Base-by-base conservation (phyloP, 2,888 invertebrate genomes). In the Tenthredo livida region DNA sequence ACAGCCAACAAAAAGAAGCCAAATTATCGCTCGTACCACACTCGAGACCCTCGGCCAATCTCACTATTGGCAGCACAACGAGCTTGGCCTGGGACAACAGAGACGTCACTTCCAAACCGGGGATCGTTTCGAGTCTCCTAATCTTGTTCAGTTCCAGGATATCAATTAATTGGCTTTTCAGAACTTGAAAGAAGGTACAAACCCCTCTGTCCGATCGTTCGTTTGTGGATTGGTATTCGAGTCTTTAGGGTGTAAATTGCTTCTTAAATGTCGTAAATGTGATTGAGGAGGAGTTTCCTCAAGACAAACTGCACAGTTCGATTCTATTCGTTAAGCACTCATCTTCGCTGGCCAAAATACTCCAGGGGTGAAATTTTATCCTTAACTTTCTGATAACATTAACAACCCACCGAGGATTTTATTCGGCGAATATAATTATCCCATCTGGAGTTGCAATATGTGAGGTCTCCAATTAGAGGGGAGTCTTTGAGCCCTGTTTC, bases 21-120 rank as follows among this genome's bases (percentile, higher is more conserved):
- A 50, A 77, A 77, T 77, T 77, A 77, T 77, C 77, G 77, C 33
- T 77, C 77, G 77, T 54, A 77, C 47, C 50, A 77, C 77, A 77
- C 77, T 77, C 77, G 50, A 33, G 77, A 77, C 77, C 77, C 77
- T 67, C 33, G 67, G 67, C 50, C 77, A 77, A 77, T 77, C 77
- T 77, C 50, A 40, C 25, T 40, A 77, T 54, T 77, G 47, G 50
- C 50, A 50, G 73, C 73, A 40, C 73, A 73, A 43, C 40, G 43
- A 73, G n/a, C 5, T 73, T 21, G 25, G 50, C 47, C 50, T 15
- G 50, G 77, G 77, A n/a, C 29, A 77, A 77, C 77, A 15, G 1
- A 50, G 47, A 54, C 77, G 47, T 77, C 47, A 73, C 73, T 73
- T 73, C 4, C 50, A 77, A 77, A 12, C 29, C n/a, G 43, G 77